These are phyloP conservation scores for Tribolium madens DNA, from an alignment of 1,140 invertebrate genomes.

Conservation along the genomic window DNA sequence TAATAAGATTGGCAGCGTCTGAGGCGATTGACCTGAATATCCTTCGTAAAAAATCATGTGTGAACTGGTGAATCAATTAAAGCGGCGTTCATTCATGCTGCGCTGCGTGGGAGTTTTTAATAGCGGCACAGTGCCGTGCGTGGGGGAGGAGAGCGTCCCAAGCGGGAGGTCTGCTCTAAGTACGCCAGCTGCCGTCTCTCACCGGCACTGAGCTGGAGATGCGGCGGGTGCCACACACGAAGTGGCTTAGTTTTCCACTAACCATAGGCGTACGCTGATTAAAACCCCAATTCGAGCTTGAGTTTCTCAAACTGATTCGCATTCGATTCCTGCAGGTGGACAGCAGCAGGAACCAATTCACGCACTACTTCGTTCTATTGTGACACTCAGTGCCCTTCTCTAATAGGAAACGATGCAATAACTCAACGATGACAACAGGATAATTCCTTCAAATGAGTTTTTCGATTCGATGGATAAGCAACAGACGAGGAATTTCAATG, in stretches of 20 bases:
- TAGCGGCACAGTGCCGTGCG: constrained; percentile 31
- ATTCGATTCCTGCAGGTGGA: constrained; percentile 1
- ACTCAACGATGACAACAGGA: constrained; percentile 34
- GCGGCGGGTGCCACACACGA: constrained; percentile 15
- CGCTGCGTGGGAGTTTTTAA: constrained; percentile 32
- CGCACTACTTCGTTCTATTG: background rate
- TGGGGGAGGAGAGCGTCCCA: background rate
- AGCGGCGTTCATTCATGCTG: constrained; percentile 34
- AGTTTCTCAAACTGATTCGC: no score
- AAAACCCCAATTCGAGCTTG: background rate
- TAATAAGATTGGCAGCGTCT: constrained; percentile 2
- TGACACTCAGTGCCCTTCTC: constrained; percentile 1
- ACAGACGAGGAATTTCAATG: constrained; percentile 26
- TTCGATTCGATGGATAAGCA: constrained; percentile 28
- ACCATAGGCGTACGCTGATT: background rate
- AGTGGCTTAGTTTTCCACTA: constrained; percentile 14
- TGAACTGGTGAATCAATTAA: constrained; percentile 35
- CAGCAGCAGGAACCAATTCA: constrained; percentile 8
- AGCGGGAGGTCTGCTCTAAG: constrained; percentile 19
- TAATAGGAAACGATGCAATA: constrained; percentile 34
- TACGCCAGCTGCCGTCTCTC: constrained; percentile 27
- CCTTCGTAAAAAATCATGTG: constrained; percentile 36
- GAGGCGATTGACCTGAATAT: constrained; percentile 8
- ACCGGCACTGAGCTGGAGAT: constrained; percentile 9
- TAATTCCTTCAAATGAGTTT: constrained; percentile 31